Base-by-base conservation (phyloP, 2,797 vertebrate species). In the Loriculus beryllinus region DNA sequence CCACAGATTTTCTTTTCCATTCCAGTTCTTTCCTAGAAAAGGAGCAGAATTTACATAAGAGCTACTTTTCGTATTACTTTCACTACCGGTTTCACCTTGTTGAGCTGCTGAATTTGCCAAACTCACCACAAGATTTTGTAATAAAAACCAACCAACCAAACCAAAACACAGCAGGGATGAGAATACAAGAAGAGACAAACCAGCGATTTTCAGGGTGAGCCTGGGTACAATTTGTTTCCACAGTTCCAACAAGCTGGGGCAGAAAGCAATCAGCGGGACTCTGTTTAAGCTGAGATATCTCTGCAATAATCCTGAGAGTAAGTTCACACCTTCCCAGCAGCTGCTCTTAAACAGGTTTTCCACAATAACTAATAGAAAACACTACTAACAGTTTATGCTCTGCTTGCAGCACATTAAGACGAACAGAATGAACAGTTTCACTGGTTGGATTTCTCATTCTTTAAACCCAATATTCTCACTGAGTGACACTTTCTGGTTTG, bases 171-270 rank as follows among this genome's bases (percentile, higher is more conserved):
- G 12, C 3, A 33, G 21, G n/a, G 33, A 33, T 21, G 9, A 10
- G 54, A 57, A 35, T 7, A 12, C 0, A 0, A 1, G 5, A 76
- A 35, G 10, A 8, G 9, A 26, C 17, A 47, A 68, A 68, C 1
- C 3, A 60, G 22, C 7, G 48, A 7, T 23, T 62, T 45, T 25
- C 31, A 40, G 6, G 64, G 14, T 0, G 1, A 68, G 15, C 0
- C 3, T 5, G 2, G 42, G 4, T 3, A 8, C 28, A 43, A 2
- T 62, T 42, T 35, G 4, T 47, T 65, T 26, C 17, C 33, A 31
- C 25, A 37, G 43, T 18, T 67, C 25, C 56, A 48, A 37, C 5
- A 17, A 54, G 10, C 3, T 47, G 33, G 3, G 5, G 21, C 54
- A 79, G 64, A 59, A 25, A 78, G 18, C 22, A 51, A 26, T 9